These are phyloP conservation scores for Cabera pusaria DNA, from an alignment of 2,888 invertebrate species.

Conservation along the genomic window DNA sequence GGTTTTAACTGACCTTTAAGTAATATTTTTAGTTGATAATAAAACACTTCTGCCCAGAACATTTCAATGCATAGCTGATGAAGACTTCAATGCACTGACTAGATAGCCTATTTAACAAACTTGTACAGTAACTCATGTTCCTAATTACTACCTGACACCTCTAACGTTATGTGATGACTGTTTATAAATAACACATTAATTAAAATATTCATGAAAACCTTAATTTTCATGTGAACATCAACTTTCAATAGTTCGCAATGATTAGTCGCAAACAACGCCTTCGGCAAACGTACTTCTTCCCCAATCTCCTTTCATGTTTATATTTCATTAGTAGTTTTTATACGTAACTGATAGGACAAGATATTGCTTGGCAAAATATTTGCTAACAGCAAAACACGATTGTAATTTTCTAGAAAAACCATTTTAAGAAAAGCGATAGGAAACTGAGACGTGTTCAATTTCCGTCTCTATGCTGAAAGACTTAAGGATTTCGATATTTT, in stretches of 20 bases:
- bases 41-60: no score
- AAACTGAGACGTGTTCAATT: no score
- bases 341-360: not conserved
- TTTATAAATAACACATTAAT: slow-evolving; percentile 33
- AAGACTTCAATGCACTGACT: no score
- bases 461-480: not conserved
- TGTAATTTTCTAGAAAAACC: slow-evolving; percentile 13
- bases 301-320: not conserved
- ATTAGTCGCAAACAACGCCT: slow-evolving; percentile 50
- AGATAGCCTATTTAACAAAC: no score
- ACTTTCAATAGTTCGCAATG: slow-evolving; percentile 59
- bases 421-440: no score
- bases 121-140: no score
- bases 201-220: slow-evolving; percentile 52
- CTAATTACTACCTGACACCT: no score
- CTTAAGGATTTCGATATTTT: not conserved
- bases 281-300: slow-evolving; percentile 9
- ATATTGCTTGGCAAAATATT: slow-evolving; percentile 18
- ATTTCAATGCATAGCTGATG: no score
- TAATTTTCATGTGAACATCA: slow-evolving; percentile 45
- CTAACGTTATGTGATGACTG: slow-evolving; percentile 21
- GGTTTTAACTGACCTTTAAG: no score
- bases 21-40: no score
- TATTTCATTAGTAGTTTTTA: not conserved
- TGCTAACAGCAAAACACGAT: slow-evolving; percentile 41